A percentile compares a stretch with the other conserved stretches of the same genome.
These are phyloP conservation scores for Notolepis coatsorum DNA, from an alignment of 2,797 vertebrate species.

Conservation along the genomic window DNA sequence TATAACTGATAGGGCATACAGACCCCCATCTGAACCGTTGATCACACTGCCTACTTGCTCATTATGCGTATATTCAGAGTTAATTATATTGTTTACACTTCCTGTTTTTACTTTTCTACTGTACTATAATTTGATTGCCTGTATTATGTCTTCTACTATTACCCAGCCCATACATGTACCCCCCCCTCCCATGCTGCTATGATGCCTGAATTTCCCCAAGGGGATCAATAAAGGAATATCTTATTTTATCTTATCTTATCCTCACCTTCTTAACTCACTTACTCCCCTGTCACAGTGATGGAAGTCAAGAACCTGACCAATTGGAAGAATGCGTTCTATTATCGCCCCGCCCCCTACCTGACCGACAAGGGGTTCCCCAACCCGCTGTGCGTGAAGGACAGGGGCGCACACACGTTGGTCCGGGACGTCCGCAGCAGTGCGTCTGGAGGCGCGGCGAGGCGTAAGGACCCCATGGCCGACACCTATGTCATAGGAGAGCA, in stretches of 20 bases:
- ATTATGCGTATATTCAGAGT: too few relatives aligned
- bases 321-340: conserved; percentile 91
- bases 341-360: conserved; percentile 89
- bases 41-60: too few relatives aligned
- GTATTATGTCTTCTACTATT: too few relatives aligned
- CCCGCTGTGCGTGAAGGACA: conserved; percentile 80
- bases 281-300: conserved; percentile 74
- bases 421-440: conserved; percentile 7
- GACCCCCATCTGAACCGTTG: too few relatives aligned
- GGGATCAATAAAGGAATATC: too few relatives aligned
- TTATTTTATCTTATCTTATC: neutral
- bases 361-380: conserved; percentile 93
- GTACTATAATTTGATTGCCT: too few relatives aligned
- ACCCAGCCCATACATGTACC: too few relatives aligned
- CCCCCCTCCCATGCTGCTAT: too few relatives aligned
- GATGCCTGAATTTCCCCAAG: neutral
- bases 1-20: too few relatives aligned
- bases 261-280: neutral
- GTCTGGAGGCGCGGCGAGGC: conserved; percentile 20
- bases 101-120: too few relatives aligned
- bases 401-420: conserved; percentile 34
- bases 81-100: too few relatives aligned
- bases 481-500: conserved; percentile 90
- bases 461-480: conserved; percentile 46
- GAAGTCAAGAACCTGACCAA: conserved; percentile 90